A percentile compares a stretch with the other conserved stretches of the same genome.
phyloP scores from a whole-genome alignment of 1,140 invertebrate species.

The Pseudomyrmex sp. region DNA sequence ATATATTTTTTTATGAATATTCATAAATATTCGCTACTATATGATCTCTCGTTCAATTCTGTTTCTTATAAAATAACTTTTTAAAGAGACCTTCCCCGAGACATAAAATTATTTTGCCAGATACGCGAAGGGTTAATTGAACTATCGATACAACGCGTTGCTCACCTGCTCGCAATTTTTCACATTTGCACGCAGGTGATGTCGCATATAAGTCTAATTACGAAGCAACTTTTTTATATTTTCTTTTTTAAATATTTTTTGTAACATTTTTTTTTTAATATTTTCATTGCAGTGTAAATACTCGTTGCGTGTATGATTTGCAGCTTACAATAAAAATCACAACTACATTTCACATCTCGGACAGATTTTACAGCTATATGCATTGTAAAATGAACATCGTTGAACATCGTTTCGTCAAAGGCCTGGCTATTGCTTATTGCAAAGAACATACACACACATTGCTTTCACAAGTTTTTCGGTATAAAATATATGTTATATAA shows the following conservation, averaged over 20 bases:
- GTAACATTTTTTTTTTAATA: constrained; percentile 51
- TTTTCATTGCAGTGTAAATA: constrained; percentile 34
- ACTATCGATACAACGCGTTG: constrained; percentile 55
- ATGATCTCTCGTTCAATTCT: no score
- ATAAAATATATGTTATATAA: constrained; percentile 51
- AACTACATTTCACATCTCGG: constrained; percentile 56
- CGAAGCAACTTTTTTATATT: constrained; percentile 38
- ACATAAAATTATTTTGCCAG: no score
- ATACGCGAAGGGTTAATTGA: constrained; percentile 16
- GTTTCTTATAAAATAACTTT: no score
- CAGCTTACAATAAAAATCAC: constrained; percentile 60
- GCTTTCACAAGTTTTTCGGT: constrained; percentile 37
- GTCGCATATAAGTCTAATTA: constrained; percentile 51
- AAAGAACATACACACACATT: constrained; percentile 56
- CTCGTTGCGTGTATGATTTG: constrained; percentile 52
- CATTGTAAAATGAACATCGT: constrained; percentile 47
- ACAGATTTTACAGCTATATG: constrained; percentile 22
- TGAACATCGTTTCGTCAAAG: constrained; percentile 37
- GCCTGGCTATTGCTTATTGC: constrained; percentile 63
- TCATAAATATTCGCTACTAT: no score
- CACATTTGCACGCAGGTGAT: constrained; percentile 33
- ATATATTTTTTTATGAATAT: no score
- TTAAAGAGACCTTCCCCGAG: no score
- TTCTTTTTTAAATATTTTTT: constrained; percentile 13
- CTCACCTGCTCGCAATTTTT: constrained; percentile 42